Conservation (phyloP, 1,140 invertebrate species). For the Euwallacea fornicatus region DNA sequence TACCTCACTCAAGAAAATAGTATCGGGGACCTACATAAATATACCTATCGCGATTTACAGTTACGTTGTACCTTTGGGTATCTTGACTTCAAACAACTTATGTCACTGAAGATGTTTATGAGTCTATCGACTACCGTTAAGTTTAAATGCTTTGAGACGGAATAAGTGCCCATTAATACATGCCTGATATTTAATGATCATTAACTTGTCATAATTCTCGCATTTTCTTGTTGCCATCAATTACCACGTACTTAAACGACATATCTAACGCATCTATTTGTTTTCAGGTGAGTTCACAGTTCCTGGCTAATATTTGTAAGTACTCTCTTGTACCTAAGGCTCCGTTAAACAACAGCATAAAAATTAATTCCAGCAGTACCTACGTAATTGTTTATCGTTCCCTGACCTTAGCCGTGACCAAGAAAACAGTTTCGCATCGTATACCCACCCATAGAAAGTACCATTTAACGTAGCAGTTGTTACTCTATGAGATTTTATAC, state of each 20-base stretch:
- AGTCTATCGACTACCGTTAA: background rate
- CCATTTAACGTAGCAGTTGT: conserved; percentile 26
- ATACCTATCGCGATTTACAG: background rate
- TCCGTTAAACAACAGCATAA: background rate
- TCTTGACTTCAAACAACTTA: background rate
- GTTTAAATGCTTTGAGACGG: background rate
- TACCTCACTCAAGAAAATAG: too few relatives aligned
- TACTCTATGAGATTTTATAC: conserved; percentile 30
- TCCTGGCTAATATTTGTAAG: background rate
- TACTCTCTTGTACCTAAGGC: background rate
- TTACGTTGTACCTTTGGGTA: background rate
- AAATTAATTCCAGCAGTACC: conserved; percentile 7
- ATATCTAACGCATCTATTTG: background rate
- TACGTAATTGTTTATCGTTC: conserved; percentile 32
- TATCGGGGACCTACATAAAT: too few relatives aligned
- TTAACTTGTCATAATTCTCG: too few relatives aligned
- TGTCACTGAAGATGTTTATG: background rate
- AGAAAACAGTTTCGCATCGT: conserved; percentile 22
- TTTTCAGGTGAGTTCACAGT: background rate
- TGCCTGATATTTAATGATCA: too few relatives aligned
- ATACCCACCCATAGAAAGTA: conserved; percentile 23
- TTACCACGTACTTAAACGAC: background rate
- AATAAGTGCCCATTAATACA: background rate
- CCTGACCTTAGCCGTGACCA: conserved; percentile 28
- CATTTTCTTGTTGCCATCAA: conserved; percentile 60